Conservation (phyloP, 2,113 vertebrate genomes). For the Pontoporia blainvillei region DNA sequence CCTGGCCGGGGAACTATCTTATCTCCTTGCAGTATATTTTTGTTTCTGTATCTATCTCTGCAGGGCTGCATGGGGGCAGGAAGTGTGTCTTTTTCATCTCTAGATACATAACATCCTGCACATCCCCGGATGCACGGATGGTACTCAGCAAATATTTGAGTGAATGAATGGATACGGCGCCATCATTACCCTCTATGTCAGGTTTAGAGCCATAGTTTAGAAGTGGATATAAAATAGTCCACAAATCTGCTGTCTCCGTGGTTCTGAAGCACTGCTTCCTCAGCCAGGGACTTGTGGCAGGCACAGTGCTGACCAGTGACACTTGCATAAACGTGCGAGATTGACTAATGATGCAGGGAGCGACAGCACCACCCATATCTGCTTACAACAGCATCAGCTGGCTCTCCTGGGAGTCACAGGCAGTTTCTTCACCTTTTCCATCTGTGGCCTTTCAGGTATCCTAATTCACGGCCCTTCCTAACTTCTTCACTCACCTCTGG, state of each 20-base stretch:
- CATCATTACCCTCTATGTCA: background rate
- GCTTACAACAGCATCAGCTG: background rate
- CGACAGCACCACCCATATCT: background rate
- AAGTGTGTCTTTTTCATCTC: background rate
- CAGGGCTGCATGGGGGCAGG: background rate
- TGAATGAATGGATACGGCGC: background rate
- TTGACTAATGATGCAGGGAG: background rate
- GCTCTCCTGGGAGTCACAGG: background rate
- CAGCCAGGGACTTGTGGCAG: background rate
- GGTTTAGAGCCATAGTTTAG: conserved; percentile 16
- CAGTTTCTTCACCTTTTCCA: background rate
- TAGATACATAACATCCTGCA: background rate
- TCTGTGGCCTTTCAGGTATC: background rate
- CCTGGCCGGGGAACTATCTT: background rate
- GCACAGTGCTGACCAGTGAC: background rate
- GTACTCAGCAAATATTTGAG: conserved; percentile 39
- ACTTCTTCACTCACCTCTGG: background rate
- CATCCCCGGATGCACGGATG: background rate
- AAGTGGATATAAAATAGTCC: conserved; percentile 32
- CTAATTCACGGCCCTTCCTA: background rate
- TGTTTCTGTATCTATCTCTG: background rate
- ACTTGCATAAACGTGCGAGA: background rate
- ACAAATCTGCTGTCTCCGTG: conserved; percentile 33
- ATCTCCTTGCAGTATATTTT: background rate
- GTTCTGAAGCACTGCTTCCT: background rate